Evolutionary conservation across 2,797 vertebrate genomes (phyloP), one percentile per base, ranked within the genome.

Genomic region (Channallabes apus): DNA sequence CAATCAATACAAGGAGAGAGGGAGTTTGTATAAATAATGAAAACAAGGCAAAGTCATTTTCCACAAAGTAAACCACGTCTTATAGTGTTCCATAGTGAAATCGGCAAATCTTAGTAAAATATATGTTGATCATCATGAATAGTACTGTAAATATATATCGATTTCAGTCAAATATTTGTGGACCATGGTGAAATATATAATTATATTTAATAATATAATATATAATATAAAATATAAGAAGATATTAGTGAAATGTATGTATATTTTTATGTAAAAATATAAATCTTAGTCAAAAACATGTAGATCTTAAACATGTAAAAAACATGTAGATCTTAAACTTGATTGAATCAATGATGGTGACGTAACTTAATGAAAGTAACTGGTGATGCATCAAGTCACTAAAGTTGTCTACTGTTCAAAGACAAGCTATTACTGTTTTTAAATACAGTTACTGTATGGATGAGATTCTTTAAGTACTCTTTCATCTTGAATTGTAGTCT

Each of bases 1-100:
- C 94, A 92, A 93, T 94, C 93, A 93, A 90, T 88, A 72, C 29
- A 84, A 88, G 85, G 82, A 88, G 86, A 80, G 79, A 87, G 87
- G 86, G 71, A 86, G 84, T 87, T 87, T n/a, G 61, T 80, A 83
- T 72, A 80, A 87, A 88, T 87, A 84, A 87, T 83, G 41, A 88
- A 88, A 78, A 88, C 78, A 88, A 88, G 72, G 85, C 82, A 62
- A 82, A 86, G 86, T 68, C 35, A 83, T 87, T 86, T 84, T 78
- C 78, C 58, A 67, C 75, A 76, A 85, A 62, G 46, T 67, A 87
- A 81, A 81, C 64, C 64, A 81, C 24, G 46, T 67, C 62, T 29
- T 46, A 46, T 46, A 46, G 67, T 81, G 51, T 38, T 84, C 56
- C 9, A 3, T 46, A 59, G 59, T 62, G 6, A 67, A 80, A 58